Evolutionary conservation across 2,797 vertebrate species (phyloP).

Genomic region (Thaleichthys pacificus): DNA sequence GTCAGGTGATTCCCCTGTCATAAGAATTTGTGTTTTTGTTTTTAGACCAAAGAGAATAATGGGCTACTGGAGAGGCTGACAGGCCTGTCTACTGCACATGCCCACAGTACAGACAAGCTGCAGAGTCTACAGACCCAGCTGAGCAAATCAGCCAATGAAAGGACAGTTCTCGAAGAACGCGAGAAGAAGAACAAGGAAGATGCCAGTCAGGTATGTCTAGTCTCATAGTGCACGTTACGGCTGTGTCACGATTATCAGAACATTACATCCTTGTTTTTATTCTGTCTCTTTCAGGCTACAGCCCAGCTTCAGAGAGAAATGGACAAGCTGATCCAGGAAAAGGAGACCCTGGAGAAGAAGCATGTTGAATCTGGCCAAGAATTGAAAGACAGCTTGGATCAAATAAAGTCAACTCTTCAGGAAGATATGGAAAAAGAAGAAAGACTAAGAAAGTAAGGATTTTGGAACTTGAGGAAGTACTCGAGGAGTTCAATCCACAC

Average conservation of each 20-base stretch:
- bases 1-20: too few relatives aligned
- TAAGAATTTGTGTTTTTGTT: neutral
- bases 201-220: constrained; percentile 74
- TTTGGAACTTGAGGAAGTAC: neutral
- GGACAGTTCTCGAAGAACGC: constrained; percentile 73
- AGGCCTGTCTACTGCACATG: constrained; percentile 76
- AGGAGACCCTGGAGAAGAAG: constrained; percentile 74
- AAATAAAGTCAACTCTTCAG: constrained; percentile 81
- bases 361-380: constrained; percentile 77
- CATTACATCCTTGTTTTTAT: neutral
- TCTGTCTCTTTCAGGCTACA: constrained; percentile 50
- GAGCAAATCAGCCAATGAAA: constrained; percentile 76
- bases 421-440: constrained; percentile 85
- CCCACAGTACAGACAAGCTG: constrained; percentile 77
- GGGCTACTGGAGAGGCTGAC: constrained; percentile 88
- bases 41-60: constrained; percentile 88
- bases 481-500: neutral
- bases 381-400: constrained; percentile 85
- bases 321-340: constrained; percentile 76
- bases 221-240: neutral
- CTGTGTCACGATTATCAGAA: neutral
- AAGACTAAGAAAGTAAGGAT: constrained; percentile 83
- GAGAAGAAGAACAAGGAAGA: constrained; percentile 79
- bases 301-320: constrained; percentile 75
- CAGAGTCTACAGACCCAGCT: constrained; percentile 84